Base-by-base conservation (phyloP, 2,797 vertebrate genomes). In the Gymnocypris eckloni region DNA sequence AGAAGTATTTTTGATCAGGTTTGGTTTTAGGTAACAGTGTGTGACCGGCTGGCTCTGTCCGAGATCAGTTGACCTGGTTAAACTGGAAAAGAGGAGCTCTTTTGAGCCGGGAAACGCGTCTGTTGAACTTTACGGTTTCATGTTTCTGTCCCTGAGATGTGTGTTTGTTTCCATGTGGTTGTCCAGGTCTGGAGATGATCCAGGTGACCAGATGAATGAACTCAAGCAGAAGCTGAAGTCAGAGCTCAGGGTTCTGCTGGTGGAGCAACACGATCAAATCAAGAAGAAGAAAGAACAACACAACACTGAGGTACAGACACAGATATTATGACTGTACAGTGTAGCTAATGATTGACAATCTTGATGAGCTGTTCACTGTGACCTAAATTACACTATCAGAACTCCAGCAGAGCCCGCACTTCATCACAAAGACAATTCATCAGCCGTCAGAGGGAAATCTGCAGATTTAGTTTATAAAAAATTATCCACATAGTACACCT, bases 211-310 rank as follows among this genome's bases (percentile, higher is more conserved):
- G 2, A 89, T 94, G 1, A 37, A 89, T 79, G 97, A 98, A 52
- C 93, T 97, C 90, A 96, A 94, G 88, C 95, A 95, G 10, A 96
- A 95, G 87, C 92, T 99, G 94, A 95, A 95, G 89, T 82, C 71
- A 8, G 97, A 98, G 89, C 93, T 99, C 69, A 91, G 92, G 71
- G 89, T 85, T 8, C 91, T 96, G n/a, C 94, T 94, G 90, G 92
- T 93, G 75, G 97, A 97, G 81, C 95, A 96, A 77, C 92, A 91
- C 0, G 94, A 93, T 6, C 92, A 93, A 25, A 67, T 97, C 86
- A 95, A 94, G 92, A 98, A 94, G 89, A 97, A 94, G 94, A 99
- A 96, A 86, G 96, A 98, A 89, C 97, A 97, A 87, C 96, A 94
- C 0, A 95, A 94, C 54, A 93, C 94, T 0, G 97, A 99, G 96